Base-by-base conservation (phyloP, 2,113 vertebrate genomes). In the Pseudorasbora parva region DNA sequence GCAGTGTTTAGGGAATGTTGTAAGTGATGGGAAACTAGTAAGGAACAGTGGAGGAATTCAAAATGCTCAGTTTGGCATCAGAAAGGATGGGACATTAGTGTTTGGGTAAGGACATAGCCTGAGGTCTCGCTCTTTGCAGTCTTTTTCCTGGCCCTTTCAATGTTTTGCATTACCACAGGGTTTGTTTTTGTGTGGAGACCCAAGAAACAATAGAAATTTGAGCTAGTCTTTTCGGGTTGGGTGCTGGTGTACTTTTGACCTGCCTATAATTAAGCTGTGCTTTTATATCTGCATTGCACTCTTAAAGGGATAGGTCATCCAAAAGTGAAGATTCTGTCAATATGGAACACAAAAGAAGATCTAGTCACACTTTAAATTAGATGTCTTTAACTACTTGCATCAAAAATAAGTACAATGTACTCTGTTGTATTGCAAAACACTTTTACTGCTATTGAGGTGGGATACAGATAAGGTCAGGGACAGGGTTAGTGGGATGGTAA, bases 31-130 rank as follows among this genome's bases (percentile, higher is more conserved):
- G 4, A 89, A 82, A 79, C 77, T 89, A 91, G 96, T 96, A 85
- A 91, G 54, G 80, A 91, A 93, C 90, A 93, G 96, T 2, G 83
- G 88, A 14, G 97, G 97, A 0, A 14, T 98, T 45, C 97, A 97
- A 88, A 99, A 98, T 0, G 97, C 97, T 25, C 96, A 98, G 92
- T 99, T 99, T 88, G 98, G 98, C 57, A 97, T 99, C 90, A 94
- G 95, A 88, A 93, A 87, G 84, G 96, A 99, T 57, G 98, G 98
- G 66, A 97, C 93, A 8, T 89, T 99, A 82, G 95, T 98, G 84
- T 96, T 97, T 0, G 98, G 98, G 98, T 99, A 93, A 96, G 97
- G 27, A 11, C 25, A 33, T 7, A 33, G 15, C 17, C 45, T 10
- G 15, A 59, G 41, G 4, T 49, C 25, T 66, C 60, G 7, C 0